Evolutionary conservation across 2,113 vertebrate species (phyloP), one percentile per base, ranked within the genome.

Genomic region (Psittacara wagleri): DNA sequence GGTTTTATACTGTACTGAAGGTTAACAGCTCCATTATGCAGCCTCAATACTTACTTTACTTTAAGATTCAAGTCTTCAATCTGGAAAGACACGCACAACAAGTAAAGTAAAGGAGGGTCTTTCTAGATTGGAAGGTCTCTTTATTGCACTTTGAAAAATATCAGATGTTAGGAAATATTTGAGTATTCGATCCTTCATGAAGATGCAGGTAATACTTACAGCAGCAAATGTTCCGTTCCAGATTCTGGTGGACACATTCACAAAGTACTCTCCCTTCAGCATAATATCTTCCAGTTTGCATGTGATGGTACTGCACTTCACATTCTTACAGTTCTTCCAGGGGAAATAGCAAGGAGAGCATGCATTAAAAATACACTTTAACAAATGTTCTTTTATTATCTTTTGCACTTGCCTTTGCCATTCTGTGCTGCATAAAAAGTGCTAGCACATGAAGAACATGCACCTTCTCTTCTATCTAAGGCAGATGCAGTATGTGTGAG

Each of bases 201-300:
- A 85, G 68, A 54, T 9, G 13, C 29, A 72, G 29, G 23, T 37
- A 29, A 85, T 95, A 98, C 98, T 98, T 97, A 99, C 99, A 54
- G 97, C 91, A 64, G 97, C 97, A 85, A 99, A 99, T 2, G 99
- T 99, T 57, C 99, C 97, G 0, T 98, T 99, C 99, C 99, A 99
- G 92, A 99, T 98, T 90, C 98, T 98, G 15, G 98, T 98, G n/a
- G 98, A 98, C 64, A 99, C 96, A 0, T 99, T 98, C 37, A 99
- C 97, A 64, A 97, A 97, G 94, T 99, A 99, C 67, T 99, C 98
- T 28, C 87, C 97, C 88, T 98, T 98, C 67, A 97, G 35, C 11
- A 90, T 75, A 7, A 98, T 79, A 35, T 99, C 98, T 96, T 98
- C 98, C 44, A 99, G 95, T 90, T 97, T 97, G 96, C 99, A 99